These are phyloP conservation scores for Colinus virginianus DNA, from an alignment of 2,113 vertebrate species.

Conservation along the genomic window DNA sequence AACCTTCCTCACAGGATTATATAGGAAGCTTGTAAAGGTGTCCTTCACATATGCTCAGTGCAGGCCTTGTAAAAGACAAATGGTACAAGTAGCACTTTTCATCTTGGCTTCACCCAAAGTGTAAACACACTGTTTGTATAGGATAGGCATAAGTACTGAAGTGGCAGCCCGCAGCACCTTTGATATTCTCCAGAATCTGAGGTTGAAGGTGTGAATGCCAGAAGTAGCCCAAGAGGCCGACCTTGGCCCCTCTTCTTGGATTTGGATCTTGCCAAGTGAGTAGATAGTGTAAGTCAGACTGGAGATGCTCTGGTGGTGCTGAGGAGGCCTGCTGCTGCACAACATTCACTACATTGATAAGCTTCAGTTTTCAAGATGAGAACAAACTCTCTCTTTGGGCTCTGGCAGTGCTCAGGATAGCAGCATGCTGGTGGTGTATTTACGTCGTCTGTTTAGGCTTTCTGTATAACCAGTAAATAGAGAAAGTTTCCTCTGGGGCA, in stretches of 20 bases:
- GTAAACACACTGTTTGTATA: rapidly evolving
- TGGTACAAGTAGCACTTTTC: neutral
- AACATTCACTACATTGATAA: neutral
- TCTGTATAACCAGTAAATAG: neutral
- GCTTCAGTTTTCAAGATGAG: neutral
- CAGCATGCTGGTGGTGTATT: neutral
- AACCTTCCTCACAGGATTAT: neutral
- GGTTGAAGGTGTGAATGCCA: neutral
- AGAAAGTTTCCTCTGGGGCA: slow-evolving; percentile 9
- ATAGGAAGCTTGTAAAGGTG: neutral
- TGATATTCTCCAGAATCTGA: rapidly evolving
- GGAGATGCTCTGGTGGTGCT: rapidly evolving
- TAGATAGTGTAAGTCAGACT: rapidly evolving
- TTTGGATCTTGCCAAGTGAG: neutral
- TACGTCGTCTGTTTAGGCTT: neutral
- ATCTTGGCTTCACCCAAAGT: neutral
- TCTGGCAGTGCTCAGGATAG: neutral
- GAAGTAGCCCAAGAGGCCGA: neutral
- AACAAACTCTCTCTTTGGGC: neutral
- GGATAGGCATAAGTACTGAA: rapidly evolving
- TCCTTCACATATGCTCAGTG: neutral
- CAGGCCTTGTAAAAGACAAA: neutral
- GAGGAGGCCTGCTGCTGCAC: neutral
- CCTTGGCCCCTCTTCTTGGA: neutral
- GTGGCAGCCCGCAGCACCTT: rapidly evolving